These are phyloP conservation scores for Brassicogethes aeneus DNA, from an alignment of 2,888 invertebrate species.

Conservation along the genomic window DNA sequence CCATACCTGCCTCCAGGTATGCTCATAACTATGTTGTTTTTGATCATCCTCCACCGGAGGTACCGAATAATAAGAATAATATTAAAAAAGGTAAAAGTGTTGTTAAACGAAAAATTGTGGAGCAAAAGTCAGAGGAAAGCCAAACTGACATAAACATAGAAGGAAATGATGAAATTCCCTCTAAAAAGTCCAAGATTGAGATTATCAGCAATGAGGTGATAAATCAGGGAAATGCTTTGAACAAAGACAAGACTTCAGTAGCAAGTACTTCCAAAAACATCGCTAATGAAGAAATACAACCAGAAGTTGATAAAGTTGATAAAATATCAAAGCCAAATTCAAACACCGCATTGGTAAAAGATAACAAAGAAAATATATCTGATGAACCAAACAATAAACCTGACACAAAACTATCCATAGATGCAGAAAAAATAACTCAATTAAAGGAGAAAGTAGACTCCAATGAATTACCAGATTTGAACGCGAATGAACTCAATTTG, in stretches of 20 bases:
- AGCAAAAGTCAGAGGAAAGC: slow-evolving; percentile 9
- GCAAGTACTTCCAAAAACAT: slow-evolving; percentile 4
- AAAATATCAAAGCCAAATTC: slow-evolving; percentile 6
- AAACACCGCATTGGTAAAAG: slow-evolving; percentile 1
- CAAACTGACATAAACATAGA: slow-evolving; percentile 9
- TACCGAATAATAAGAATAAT: background rate
- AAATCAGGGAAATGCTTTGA: slow-evolving; percentile 4
- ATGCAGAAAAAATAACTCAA: background rate
- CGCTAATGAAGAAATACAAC: slow-evolving; percentile 8
- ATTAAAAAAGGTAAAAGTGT: slow-evolving; percentile 7
- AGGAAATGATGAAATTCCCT: slow-evolving; percentile 7
- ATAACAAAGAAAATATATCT: background rate
- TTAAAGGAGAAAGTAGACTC: background rate
- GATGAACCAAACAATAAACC: background rate
- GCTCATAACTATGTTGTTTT: slow-evolving; percentile 13
- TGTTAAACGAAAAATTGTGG: too few species aligned
- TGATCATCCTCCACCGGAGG: slow-evolving; percentile 8
- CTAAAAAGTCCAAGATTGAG: slow-evolving; percentile 10
- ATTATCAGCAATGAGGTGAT: slow-evolving; percentile 3
- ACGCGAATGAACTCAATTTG: slow-evolving; percentile 26
- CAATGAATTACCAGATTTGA: slow-evolving; percentile 14
- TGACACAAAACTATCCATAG: too few species aligned
- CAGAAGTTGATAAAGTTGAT: background rate
- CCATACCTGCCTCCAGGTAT: slow-evolving; percentile 37
- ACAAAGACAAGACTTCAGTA: slow-evolving; percentile 4